These are phyloP conservation scores for Pantherophis alleghaniensis DNA, from an alignment of 2,797 vertebrate species.

Conservation along the genomic window DNA sequence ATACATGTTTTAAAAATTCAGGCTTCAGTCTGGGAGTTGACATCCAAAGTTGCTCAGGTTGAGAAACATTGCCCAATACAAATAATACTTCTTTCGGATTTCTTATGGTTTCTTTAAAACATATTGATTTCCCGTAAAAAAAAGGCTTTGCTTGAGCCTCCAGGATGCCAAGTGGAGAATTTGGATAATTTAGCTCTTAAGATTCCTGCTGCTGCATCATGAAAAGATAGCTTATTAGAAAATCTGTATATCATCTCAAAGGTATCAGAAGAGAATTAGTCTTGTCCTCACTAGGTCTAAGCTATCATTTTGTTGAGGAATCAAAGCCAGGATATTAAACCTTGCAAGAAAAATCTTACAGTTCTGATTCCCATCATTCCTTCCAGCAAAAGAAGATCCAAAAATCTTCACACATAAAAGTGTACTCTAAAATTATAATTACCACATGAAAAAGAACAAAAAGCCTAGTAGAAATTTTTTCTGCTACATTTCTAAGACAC, in stretches of 20 bases:
- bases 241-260: constrained; percentile 1
- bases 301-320: not conserved
- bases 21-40: not conserved
- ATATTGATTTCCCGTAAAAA: constrained; percentile 53
- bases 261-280: not conserved
- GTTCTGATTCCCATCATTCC: not conserved
- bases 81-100: constrained; percentile 43
- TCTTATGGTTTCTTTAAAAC: constrained; percentile 53
- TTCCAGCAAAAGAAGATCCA: not conserved
- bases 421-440: not conserved
- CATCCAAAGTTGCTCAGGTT: not conserved
- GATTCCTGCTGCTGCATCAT: not conserved
- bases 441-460: not conserved
- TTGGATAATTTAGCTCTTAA: constrained; percentile 41
- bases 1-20: not conserved
- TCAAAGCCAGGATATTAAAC: not conserved
- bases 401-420: not conserved
- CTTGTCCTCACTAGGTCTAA: not conserved
- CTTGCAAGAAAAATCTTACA: not conserved
- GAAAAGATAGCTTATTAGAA: constrained; percentile 1
- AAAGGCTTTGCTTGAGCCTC: constrained; percentile 13
- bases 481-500: not conserved
- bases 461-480: not conserved
- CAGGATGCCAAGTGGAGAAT: constrained; percentile 13
- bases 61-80: not conserved